A percentile compares a stretch with the other conserved stretches of the same genome.
These are phyloP conservation scores for Nothocercus nigrocapillus DNA, from an alignment of 2,113 vertebrate species.

Conservation along the genomic window DNA sequence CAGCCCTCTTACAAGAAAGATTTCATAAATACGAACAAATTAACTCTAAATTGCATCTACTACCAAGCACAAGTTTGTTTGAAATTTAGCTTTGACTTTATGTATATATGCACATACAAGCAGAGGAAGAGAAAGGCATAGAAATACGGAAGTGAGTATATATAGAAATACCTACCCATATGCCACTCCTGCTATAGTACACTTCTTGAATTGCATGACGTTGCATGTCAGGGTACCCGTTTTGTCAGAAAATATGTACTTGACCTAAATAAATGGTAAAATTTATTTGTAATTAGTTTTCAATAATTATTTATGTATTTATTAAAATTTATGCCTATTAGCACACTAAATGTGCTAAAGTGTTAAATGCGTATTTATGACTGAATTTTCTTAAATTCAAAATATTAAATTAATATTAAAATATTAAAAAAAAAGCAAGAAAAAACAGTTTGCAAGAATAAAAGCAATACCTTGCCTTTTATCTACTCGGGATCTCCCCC, in stretches of 20 bases:
- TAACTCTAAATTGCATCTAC: not conserved
- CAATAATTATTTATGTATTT: not conserved
- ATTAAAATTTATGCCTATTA: not conserved
- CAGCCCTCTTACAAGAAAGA: not conserved
- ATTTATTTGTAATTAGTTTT: not conserved
- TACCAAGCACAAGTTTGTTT: not conserved
- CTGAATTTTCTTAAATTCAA: not conserved
- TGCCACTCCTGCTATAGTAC: slow-evolving; percentile 93
- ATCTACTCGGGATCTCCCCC: not conserved
- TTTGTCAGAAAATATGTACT: slow-evolving; percentile 99
- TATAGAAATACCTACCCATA: slow-evolving; percentile 87
- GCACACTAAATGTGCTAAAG: not conserved
- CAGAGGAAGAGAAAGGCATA: not conserved
- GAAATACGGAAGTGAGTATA: not conserved
- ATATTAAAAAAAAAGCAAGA: not conserved
- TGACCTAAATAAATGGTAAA: slow-evolving; percentile 84
- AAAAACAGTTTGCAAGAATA: not conserved
- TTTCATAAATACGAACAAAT: not conserved
- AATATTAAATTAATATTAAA: no score
- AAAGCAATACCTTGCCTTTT: not conserved
- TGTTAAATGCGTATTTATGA: not conserved
- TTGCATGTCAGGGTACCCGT: slow-evolving; percentile 99
- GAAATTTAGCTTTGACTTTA: not conserved
- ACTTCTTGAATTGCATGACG: slow-evolving; percentile 99
- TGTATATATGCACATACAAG: not conserved